Evolutionary conservation across 2,888 invertebrate genomes (phyloP), one percentile per base, ranked within the genome.

Genomic region (Hesperia comma): DNA sequence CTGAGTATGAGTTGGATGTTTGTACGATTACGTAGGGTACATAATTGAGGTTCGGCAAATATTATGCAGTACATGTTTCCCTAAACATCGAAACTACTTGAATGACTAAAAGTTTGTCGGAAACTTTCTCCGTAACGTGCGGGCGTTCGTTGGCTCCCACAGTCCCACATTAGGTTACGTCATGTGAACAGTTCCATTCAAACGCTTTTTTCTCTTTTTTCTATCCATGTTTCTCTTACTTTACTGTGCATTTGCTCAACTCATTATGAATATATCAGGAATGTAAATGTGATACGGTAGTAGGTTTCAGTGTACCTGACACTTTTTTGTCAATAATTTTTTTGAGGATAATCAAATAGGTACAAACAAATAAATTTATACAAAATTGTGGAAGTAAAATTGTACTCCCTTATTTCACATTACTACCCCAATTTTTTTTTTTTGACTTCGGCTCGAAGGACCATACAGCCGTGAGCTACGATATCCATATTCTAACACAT

Each of bases 111-210:
- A 81, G 83, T 79, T 79, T 82, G 82, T 82, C 77, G 76, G 77
- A 73, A 71, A 83, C 85, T 85, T 85, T 85, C 85, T 74, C 68
- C 43, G 19, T 62, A 17, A 46, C 55, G 53, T 26, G 68, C 55
- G 60, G 63, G 70, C 61, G 74, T 72, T 60, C 69, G 71, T 64
- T 60, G 75, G 75, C 79, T 78, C 80, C 80, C 82, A 84, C 84
- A 78, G 79, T 70, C 80, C 80, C 81, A 84, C 84, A 78, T 79
- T 70, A 69, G 69, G 66, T 85, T 82, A 73, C 79, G 70, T 80
- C 79, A 84, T 77, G 73, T 73, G 68, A 72, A 67, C 68, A 61
- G 70, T 70, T 72, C 33, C 70, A 77, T 79, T 76, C 71, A 77
- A 75, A 75, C 71, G 63, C 41, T 67, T 63, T 68, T 72, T 71